Percentiles rank a stretch among this genome's conserved stretches.
phyloP scores from a whole-genome alignment of 1,140 invertebrate species.

The Amyelois transitella region DNA sequence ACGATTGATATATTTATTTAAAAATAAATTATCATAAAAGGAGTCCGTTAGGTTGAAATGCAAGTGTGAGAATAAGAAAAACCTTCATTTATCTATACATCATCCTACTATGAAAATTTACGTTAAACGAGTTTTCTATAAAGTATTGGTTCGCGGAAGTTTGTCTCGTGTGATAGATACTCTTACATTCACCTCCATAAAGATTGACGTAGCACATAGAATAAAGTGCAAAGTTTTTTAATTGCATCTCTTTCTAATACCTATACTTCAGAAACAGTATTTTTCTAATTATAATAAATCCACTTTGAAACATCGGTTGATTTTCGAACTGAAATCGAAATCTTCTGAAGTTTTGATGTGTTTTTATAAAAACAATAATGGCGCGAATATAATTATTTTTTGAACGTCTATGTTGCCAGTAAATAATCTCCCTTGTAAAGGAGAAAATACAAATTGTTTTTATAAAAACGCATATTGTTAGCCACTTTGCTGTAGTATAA shows the following conservation, averaged over 20 bases:
- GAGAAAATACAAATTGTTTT: slow-evolving; percentile 22
- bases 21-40: slow-evolving; percentile 5
- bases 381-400: slow-evolving; percentile 27
- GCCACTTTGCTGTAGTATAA: slow-evolving; percentile 46
- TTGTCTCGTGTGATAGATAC: slow-evolving; percentile 1
- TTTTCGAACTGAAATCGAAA: slow-evolving; percentile 13
- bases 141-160: background rate
- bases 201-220: slow-evolving; percentile 20
- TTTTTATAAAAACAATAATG: slow-evolving; percentile 31
- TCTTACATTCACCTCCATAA: slow-evolving; percentile 1
- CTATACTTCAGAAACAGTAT: slow-evolving; percentile 48
- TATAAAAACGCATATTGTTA: slow-evolving; percentile 38
- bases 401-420: slow-evolving; percentile 22
- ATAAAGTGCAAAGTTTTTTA: slow-evolving; percentile 25
- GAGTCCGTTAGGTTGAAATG: slow-evolving; percentile 6
- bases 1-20: slow-evolving; percentile 16
- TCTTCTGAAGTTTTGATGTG: slow-evolving; percentile 14
- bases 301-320: slow-evolving; percentile 21
- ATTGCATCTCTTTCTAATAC: slow-evolving; percentile 48
- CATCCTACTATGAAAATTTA: slow-evolving; percentile 3
- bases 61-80: slow-evolving; percentile 13
- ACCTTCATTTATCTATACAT: slow-evolving; percentile 13
- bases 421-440: slow-evolving; percentile 13
- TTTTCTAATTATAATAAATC: slow-evolving; percentile 50
- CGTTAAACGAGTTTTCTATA: background rate